These are phyloP conservation scores for Patella ulyssiponensis DNA, from an alignment of 2,888 invertebrate species.

Conservation along the genomic window DNA sequence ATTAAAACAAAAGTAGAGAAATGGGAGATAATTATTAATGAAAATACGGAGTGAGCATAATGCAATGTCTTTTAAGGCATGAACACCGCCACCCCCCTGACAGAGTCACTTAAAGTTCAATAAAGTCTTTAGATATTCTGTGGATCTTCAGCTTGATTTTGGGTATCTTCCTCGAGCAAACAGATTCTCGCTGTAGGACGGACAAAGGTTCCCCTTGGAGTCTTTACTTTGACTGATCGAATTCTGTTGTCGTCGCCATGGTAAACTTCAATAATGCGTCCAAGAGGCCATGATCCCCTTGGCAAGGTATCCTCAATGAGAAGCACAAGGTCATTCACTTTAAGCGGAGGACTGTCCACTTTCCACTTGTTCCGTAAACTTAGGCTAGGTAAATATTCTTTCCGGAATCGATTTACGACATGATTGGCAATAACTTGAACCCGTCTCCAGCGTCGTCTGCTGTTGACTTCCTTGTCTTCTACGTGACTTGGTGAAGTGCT, in stretches of 20 bases:
- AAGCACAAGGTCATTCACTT: neutral
- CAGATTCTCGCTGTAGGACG: too few species aligned
- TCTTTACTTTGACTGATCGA: too few species aligned
- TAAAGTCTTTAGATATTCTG: too few species aligned
- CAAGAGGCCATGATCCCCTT: too few species aligned
- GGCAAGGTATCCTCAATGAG: neutral
- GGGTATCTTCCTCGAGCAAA: neutral
- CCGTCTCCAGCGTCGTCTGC: slow-evolving; percentile 21
- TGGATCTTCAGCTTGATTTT: neutral
- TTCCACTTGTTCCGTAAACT: neutral
- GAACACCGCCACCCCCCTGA: slow-evolving; percentile 6
- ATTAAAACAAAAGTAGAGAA: too few species aligned
- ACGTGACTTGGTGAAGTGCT: neutral
- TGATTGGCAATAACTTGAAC: neutral
- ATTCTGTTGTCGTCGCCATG: too few species aligned
- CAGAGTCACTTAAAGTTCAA: neutral
- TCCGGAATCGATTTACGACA: neutral
- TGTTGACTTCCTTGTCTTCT: slow-evolving; percentile 16
- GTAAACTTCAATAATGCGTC: too few species aligned
- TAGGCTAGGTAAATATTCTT: neutral
- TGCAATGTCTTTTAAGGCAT: neutral
- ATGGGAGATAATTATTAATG: too few species aligned
- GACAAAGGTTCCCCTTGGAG: too few species aligned
- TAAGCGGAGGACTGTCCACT: neutral
- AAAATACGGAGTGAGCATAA: too few species aligned